Evolutionary conservation across 2,113 vertebrate genomes (phyloP).

Genomic region (Strix uralensis): DNA sequence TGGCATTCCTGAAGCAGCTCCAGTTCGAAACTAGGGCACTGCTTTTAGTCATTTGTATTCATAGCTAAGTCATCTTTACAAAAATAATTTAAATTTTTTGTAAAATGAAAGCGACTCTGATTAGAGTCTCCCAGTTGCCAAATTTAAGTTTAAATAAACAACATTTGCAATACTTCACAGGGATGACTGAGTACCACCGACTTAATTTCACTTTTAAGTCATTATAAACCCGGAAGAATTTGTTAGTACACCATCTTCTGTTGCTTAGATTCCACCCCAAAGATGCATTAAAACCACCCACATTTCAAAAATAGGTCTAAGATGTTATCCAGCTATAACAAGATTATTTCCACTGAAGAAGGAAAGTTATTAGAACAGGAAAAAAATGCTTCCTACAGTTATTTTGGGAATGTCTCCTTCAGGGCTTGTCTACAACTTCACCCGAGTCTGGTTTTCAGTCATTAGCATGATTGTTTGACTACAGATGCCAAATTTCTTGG

Average conservation of each 20-base stretch:
- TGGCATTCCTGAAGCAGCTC: not conserved
- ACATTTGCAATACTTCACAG: not conserved
- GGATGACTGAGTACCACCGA: not conserved
- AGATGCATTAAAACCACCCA: slow-evolving; percentile 21
- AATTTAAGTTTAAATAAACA: slow-evolving; percentile 4
- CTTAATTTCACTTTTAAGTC: not conserved
- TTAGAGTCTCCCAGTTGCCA: not conserved
- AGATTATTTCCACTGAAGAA: not conserved
- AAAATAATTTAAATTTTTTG: not conserved
- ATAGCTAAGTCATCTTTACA: not conserved
- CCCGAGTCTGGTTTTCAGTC: not conserved
- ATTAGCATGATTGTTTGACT: not conserved
- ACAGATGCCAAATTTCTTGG: not conserved
- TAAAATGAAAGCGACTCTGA: not conserved
- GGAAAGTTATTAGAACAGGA: not conserved
- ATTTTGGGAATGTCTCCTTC: slow-evolving; percentile 3
- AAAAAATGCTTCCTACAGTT: slow-evolving; percentile 10
- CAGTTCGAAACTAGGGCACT: slow-evolving; percentile 3
- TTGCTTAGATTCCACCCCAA: not conserved
- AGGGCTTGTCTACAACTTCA: slow-evolving; percentile 6
- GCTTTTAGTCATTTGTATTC: not conserved
- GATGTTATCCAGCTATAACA: not conserved
- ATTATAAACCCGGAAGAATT: not conserved
- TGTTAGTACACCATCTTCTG: not conserved
- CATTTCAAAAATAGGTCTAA: not conserved